Base-by-base conservation (phyloP, 2,888 invertebrate genomes). In the Opisthograptis luteolata region DNA sequence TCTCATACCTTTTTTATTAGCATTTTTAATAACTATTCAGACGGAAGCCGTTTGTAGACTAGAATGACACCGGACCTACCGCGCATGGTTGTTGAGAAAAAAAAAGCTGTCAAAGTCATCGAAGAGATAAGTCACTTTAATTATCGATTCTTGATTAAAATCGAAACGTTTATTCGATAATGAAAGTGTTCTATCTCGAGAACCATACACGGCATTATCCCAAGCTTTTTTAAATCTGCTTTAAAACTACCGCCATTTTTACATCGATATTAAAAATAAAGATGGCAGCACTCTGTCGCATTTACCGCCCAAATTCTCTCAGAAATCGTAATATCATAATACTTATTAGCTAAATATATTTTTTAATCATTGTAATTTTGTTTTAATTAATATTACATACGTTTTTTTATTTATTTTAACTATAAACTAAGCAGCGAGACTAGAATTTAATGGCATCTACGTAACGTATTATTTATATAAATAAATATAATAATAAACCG, bases 391-490 rank as follows among this genome's bases (percentile, higher is more conserved):
- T 68, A 80, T 81, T 83, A 82, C 76, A 78, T 81, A 82, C 75
- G 77, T 67, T 71, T 73, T 73, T 60, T n/a, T n/a, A n/a, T n/a
- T 68, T 56, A 48, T 60, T 69, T 64, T 62, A 51, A 65, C 74
- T 79, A 79, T 69, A 68, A 73, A 40, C 83, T 86, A 86, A 79
- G 79, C 80, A 79, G 85, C 81, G 58, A 77, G 88, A 87, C 88
- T 88, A 88, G 87, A 88, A 72, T 82, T 73, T 76, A 74, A 87
- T 85, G 86, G 86, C 86, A 76, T 78, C 85, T 84, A 85, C 76
- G 67, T 75, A 79, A 76, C 69, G 59, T 77, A 66, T n/a, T n/a
- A n/a, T n/a, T n/a, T n/a, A n/a, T 70, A 62, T 73, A 69, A 72
- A 68, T 69, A 61, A 72, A 74, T 70, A 78, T 76, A 66, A 58